These are phyloP conservation scores for Scarus forsteni DNA, from an alignment of 2,797 vertebrate species.

Conservation along the genomic window DNA sequence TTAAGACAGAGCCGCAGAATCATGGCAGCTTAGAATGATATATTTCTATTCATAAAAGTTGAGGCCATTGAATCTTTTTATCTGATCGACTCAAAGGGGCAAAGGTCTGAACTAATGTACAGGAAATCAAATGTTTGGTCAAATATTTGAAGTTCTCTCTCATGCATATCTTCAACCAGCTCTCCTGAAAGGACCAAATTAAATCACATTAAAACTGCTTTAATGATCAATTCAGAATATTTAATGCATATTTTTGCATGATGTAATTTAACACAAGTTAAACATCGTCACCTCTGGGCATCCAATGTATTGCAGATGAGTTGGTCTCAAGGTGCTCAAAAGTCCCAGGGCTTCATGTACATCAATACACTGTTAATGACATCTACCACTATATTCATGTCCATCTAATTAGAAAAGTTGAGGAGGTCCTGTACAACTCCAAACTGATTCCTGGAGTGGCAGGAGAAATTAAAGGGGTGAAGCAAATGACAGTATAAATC, in stretches of 20 bases:
- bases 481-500: slow-evolving; percentile 69
- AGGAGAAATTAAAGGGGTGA: slow-evolving; percentile 67
- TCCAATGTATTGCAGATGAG: slow-evolving; percentile 34
- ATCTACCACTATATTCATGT: slow-evolving; percentile 71
- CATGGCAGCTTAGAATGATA: neutral
- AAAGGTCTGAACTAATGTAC: neutral
- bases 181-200: slow-evolving; percentile 44
- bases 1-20: neutral
- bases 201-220: slow-evolving; percentile 37
- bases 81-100: neutral
- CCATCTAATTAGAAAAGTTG: slow-evolving; percentile 79
- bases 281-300: slow-evolving; percentile 44
- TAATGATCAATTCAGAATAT: slow-evolving; percentile 39
- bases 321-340: slow-evolving; percentile 49
- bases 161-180: slow-evolving; percentile 3
- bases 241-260: slow-evolving; percentile 66
- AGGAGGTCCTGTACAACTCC: slow-evolving; percentile 65
- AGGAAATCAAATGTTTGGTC: no score
- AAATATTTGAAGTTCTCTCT: neutral
- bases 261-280: slow-evolving; percentile 51
- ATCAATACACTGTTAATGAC: slow-evolving; percentile 73
- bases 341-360: slow-evolving; percentile 61
- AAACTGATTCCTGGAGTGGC: slow-evolving; percentile 59
- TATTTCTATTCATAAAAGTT: neutral
- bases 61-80: neutral